Evolutionary conservation across 2,888 invertebrate species (phyloP).

Genomic region (Pegoplata infirma): DNA sequence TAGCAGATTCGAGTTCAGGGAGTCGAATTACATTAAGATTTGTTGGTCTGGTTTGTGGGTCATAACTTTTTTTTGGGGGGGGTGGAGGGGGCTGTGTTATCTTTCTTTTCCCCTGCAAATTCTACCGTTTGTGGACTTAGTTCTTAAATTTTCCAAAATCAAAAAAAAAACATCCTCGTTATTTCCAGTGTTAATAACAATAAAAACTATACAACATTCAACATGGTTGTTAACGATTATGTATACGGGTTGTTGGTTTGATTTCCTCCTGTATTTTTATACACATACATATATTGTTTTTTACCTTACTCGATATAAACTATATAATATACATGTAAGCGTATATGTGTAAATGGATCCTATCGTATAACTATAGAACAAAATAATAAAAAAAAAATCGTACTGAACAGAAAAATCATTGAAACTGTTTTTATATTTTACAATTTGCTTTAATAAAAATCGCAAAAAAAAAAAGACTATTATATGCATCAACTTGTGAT

Average conservation of each 20-base stretch:
- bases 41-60: no score
- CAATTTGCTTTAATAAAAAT: conserved; percentile 52
- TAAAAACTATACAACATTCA: conserved; percentile 32
- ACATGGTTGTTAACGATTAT: conserved; percentile 52
- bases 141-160: no score
- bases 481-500: conserved; percentile 41
- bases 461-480: not conserved
- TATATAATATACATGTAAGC: not conserved
- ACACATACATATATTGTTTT: conserved; percentile 8
- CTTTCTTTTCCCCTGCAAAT: no score
- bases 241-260: conserved; percentile 53
- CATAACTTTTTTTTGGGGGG: no score
- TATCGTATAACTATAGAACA: not conserved
- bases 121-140: no score
- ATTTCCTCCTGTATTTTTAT: conserved; percentile 50
- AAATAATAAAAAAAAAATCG: conserved; percentile 6
- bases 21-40: no score
- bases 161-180: no score
- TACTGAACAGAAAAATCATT: not conserved
- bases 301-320: conserved; percentile 3
- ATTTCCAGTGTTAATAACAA: conserved; percentile 32
- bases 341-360: not conserved
- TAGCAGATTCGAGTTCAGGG: no score
- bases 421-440: conserved; percentile 18
- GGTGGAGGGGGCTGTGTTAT: no score